These are phyloP conservation scores for Chironomus tepperi DNA, from an alignment of 1,140 invertebrate genomes.

Conservation along the genomic window DNA sequence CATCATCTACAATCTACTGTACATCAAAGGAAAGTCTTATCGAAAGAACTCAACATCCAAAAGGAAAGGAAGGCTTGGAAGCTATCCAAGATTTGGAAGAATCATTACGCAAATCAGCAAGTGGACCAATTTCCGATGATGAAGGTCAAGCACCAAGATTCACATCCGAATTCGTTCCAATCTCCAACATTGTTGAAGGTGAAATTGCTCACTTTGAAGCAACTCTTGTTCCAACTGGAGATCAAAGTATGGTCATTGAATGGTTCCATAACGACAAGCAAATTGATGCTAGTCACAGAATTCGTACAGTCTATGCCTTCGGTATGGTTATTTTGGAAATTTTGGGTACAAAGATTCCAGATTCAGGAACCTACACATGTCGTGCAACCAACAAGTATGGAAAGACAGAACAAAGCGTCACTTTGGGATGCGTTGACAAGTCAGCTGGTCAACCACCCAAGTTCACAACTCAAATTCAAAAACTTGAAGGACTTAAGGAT, in stretches of 20 bases:
- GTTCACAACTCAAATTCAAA: constrained; percentile 82
- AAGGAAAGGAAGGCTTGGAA: constrained; percentile 81
- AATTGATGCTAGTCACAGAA: constrained; percentile 80
- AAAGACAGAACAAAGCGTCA: constrained; percentile 73
- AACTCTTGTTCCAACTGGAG: constrained; percentile 83
- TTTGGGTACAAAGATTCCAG: constrained; percentile 77
- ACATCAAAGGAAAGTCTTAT: constrained; percentile 73
- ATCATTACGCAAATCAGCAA: constrained; percentile 62
- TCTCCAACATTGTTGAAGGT: constrained; percentile 74
- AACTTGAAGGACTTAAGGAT: constrained; percentile 76
- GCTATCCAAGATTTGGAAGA: constrained; percentile 87
- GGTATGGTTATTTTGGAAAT: constrained; percentile 93
- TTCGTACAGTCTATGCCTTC: constrained; percentile 86
- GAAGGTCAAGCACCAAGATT: constrained; percentile 78
- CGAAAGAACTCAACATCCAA: constrained; percentile 84
- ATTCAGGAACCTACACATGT: constrained; percentile 80
- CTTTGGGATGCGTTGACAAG: constrained; percentile 74
- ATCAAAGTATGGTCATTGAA: constrained; percentile 93
- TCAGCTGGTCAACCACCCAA: constrained; percentile 74
- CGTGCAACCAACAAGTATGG: constrained; percentile 83
- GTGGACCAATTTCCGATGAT: constrained; percentile 56
- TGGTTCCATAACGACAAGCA: constrained; percentile 93
- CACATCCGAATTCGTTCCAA: constrained; percentile 74
- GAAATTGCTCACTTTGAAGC: constrained; percentile 93
- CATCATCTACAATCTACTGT: constrained; percentile 79